Evolutionary conservation across 2,797 vertebrate species (phyloP), one percentile per base, ranked within the genome.

Genomic region (Emys orbicularis): DNA sequence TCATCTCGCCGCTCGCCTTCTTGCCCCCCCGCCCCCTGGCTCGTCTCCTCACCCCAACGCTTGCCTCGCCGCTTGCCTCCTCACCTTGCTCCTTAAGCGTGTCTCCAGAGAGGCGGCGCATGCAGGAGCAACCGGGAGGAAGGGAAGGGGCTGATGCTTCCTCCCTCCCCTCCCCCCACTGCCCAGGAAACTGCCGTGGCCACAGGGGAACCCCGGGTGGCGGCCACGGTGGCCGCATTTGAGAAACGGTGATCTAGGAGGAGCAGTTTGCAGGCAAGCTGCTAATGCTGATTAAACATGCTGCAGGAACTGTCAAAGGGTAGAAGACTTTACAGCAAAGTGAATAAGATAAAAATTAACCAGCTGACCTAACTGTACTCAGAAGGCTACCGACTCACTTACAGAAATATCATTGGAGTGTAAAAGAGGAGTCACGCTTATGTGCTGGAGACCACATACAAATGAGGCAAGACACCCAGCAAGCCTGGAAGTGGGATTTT

Each of bases 371-470:
- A 1, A 23, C 76, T 88, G 89, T 34, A 2, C 90, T 81, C 90
- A 1, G 0, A 34, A 84, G 86, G 47, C 54, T 83, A 37, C 50
- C 37, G 76, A 74, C 72, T 88, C 6, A 4, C 65, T 49, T 90
- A 49, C 0, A 0, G 79, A 87, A n/a, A 18, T 3, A 0, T 56
- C 25, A 2, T 3, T 50, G 79, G 25, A 41, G 83, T 53, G 54
- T 81, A 49, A 49, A 11, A 0, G 0, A 68, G 59, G 79, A 89
- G 49, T 72, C 86, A 53, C 84, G 6, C 56, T 59, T 76, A 4
- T 54, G 25, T 25, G 50, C 16, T 57, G 79, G 82, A 25, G 54
- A 76, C 49, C n/a, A 41, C 27, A 1, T 0, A 1, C 47, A 88
- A 27, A 56, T 0, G 6, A 76, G 83, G n/a, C 74, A 52, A 47